These are phyloP conservation scores for Gadopsis bispinosus DNA, from an alignment of 2,797 vertebrate genomes.

Conservation along the genomic window DNA sequence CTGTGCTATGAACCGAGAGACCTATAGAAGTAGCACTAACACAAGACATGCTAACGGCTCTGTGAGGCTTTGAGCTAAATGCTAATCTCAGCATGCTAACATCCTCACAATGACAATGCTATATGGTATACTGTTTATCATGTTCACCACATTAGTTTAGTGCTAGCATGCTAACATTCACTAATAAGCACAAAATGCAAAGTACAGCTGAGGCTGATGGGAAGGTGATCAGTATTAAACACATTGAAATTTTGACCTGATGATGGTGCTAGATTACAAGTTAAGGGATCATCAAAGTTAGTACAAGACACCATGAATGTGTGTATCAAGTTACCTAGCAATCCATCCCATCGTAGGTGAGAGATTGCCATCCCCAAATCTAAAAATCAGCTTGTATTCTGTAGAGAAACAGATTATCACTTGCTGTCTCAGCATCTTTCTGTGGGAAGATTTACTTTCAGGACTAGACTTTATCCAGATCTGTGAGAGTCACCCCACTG, in stretches of 20 bases:
- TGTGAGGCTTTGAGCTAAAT: not conserved
- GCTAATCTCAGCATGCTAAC: not conserved
- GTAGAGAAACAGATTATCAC: constrained; percentile 1
- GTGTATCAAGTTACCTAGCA: not conserved
- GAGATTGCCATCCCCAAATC: not conserved
- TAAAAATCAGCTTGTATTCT: constrained; percentile 5
- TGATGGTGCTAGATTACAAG: not conserved
- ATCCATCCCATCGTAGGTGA: not conserved
- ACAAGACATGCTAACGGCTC: not conserved
- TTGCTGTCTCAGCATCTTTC: constrained; percentile 6
- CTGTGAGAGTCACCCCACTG: constrained; percentile 2
- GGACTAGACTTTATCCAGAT: constrained; percentile 1
- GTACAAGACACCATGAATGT: not conserved
- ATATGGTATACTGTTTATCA: not conserved
- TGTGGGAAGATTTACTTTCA: not conserved
- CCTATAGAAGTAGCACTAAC: not conserved
- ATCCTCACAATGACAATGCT: not conserved
- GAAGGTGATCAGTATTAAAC: not conserved
- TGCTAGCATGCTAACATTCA: no score
- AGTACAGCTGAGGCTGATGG: not conserved
- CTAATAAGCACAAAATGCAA: no score
- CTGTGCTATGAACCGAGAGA: not conserved
- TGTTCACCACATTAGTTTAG: no score
- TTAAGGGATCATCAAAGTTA: not conserved
- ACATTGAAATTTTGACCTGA: not conserved